Evolutionary conservation across 2,888 invertebrate species (phyloP).

Genomic region (Acanthococcus lagerstroemiae): DNA sequence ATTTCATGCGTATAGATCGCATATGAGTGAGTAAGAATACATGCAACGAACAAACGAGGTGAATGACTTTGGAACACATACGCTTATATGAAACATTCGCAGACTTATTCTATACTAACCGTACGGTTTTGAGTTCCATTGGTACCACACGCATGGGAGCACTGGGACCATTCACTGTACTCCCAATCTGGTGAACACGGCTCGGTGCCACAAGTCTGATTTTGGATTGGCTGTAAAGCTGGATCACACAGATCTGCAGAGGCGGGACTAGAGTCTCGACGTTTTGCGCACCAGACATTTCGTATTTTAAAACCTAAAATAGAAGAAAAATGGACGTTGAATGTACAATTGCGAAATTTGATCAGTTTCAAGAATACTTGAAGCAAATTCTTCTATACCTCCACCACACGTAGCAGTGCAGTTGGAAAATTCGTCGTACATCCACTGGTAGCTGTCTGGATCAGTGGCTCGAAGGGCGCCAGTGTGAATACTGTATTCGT

Average conservation of each 20-base stretch:
- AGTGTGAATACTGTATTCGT: slow-evolving; percentile 81
- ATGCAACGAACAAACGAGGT: too few species aligned
- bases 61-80: too few species aligned
- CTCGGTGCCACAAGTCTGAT: slow-evolving; percentile 60
- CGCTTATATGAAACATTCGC: too few species aligned
- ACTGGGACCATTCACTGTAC: slow-evolving; percentile 65
- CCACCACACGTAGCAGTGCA: slow-evolving; percentile 86
- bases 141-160: slow-evolving; percentile 70
- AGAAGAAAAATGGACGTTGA: not conserved
- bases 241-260: slow-evolving; percentile 70
- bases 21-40: too few species aligned
- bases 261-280: slow-evolving; percentile 58
- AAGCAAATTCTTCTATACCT: slow-evolving; percentile 47
- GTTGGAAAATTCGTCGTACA: slow-evolving; percentile 60
- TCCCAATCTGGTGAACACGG: slow-evolving; percentile 76
- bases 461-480: slow-evolving; percentile 52
- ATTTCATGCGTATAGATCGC: too few species aligned
- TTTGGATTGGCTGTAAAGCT: slow-evolving; percentile 57
- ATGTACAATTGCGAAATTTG: not conserved
- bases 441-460: slow-evolving; percentile 74
- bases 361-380: not conserved
- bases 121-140: slow-evolving; percentile 59
- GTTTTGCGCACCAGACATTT: slow-evolving; percentile 68
- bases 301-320: slow-evolving; percentile 59
- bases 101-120: slow-evolving; percentile 37